Evolutionary conservation across 2,888 invertebrate species (phyloP), one percentile per base, ranked within the genome.

Genomic region (Spodoptera littoralis): DNA sequence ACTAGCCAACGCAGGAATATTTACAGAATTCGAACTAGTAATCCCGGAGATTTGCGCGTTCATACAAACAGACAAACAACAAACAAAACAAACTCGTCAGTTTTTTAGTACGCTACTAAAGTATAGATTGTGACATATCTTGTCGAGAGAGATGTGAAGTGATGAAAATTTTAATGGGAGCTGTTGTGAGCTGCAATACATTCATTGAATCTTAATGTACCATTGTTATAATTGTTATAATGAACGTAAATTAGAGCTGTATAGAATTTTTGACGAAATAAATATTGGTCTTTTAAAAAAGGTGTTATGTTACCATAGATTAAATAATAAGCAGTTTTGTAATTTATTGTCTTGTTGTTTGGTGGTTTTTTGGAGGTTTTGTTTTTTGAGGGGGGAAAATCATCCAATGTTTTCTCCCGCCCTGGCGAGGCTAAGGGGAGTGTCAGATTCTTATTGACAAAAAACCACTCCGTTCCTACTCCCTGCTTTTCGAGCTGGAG

Each of bases 141-240:
- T 43, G 45, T 44, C 53, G 63, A 45, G 54, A 57, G 57, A 70
- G 79, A 80, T 79, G 68, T 73, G 79, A 78, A 76, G 79, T 82
- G 81, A 69, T 73, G 79, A 78, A 78, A 82, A 82, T 82, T 79
- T 82, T 79, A 77, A 81, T 73, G 71, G 79, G 71, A 64, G 51
- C 30, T 48, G 57, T 54, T 73, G 68, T 77, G 71, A 64, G 51
- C 30, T 49, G 57, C 56, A 74, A 70, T 74, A 65, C 72, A 62
- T 44, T 45, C 12, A n/a, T 55, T 76, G 77, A 74, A 77, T 82
- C 62, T 74, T 82, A 79, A 81, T 81, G 76, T 56, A 5, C 81
- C 62, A 82, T 81, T 81, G 81, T 81, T 77, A 73, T 70, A 50
- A 82, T 81, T 81, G 81, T 81, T 77, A 73, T 70, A 50, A 57